Percentiles rank a stretch among this genome's conserved stretches.
These are phyloP conservation scores for Tetranychus piercei DNA, from an alignment of 2,888 invertebrate species.

Conservation along the genomic window DNA sequence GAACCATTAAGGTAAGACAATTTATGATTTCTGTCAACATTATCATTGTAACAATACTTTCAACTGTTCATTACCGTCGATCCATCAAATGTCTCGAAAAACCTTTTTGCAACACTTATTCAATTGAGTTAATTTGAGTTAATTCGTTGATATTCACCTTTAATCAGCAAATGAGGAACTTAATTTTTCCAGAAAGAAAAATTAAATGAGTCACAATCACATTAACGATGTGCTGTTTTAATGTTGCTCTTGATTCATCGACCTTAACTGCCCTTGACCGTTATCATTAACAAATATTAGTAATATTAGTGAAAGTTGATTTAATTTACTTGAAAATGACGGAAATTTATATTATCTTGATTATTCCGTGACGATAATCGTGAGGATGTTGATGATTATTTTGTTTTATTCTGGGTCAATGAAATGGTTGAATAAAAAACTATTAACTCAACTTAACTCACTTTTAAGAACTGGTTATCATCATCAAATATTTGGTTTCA, in stretches of 20 bases:
- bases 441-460: neutral
- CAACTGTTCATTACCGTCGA: too few relatives aligned
- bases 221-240: neutral
- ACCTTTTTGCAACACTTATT: too few relatives aligned
- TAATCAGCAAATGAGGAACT: too few relatives aligned
- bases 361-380: neutral
- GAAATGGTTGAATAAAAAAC: neutral
- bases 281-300: neutral
- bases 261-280: neutral
- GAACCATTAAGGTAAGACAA: conserved; percentile 35
- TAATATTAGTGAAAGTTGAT: neutral
- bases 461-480: neutral
- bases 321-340: neutral
- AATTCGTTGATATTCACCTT: too few relatives aligned
- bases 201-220: too few relatives aligned
- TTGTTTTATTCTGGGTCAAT: neutral
- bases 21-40: neutral
- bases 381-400: neutral
- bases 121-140: too few relatives aligned
- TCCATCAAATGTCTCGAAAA: too few relatives aligned
- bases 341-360: neutral
- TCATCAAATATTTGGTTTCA: conserved; percentile 4
- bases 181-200: too few relatives aligned
- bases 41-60: neutral
- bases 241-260: neutral